phyloP scores from a whole-genome alignment of 2,113 vertebrate genomes.

The Cettia cetti region DNA sequence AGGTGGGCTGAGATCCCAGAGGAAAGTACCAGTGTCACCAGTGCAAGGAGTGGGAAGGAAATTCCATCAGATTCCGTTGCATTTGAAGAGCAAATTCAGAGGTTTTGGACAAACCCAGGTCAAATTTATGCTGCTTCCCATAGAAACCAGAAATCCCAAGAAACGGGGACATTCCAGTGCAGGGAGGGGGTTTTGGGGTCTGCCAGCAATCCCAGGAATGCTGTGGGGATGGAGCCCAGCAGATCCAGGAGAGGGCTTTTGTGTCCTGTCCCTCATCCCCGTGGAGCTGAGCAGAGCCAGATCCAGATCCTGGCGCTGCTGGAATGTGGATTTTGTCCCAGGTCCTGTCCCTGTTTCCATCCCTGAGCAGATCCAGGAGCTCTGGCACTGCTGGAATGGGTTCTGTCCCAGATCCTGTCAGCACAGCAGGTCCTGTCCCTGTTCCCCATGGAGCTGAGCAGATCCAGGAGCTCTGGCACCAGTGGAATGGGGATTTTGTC shows the following conservation, averaged over 20 bases:
- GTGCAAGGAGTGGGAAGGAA: background rate
- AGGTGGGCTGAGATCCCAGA: background rate
- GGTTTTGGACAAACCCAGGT: background rate
- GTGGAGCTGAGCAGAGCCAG: too few relatives aligned
- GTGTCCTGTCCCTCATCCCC: too few relatives aligned
- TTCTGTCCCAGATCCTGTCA: rapidly evolving
- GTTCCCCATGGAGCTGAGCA: background rate
- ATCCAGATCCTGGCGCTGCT: background rate
- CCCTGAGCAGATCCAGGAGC: background rate
- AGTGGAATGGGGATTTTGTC: background rate
- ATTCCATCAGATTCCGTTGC: background rate
- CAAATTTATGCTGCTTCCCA: background rate
- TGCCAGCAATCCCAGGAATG: background rate
- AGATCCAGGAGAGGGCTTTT: background rate
- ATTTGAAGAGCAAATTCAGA: background rate
- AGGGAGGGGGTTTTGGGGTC: background rate
- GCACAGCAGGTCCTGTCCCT: background rate
- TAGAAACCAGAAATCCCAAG: background rate
- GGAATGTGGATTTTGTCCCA: background rate
- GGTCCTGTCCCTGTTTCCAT: too few relatives aligned
- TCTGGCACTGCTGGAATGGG: rapidly evolving
- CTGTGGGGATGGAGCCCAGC: background rate
- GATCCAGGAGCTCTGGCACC: too few relatives aligned
- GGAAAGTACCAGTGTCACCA: background rate
- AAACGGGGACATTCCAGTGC: background rate